Evolutionary conservation across 2,888 invertebrate genomes (phyloP), one percentile per base, ranked within the genome.

Genomic region (Drosophila engyochracea): DNA sequence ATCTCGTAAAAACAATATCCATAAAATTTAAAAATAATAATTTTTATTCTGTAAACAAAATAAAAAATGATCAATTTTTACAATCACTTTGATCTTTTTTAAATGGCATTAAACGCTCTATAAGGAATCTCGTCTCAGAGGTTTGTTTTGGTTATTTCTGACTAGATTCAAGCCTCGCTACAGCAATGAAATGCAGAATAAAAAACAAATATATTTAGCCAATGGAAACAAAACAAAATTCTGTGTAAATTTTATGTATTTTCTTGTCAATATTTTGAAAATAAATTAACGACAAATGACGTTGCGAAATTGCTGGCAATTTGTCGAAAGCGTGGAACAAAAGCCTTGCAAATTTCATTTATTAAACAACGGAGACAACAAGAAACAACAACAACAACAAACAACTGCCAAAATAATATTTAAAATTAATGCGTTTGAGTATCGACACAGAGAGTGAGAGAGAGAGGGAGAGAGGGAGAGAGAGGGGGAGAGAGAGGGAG

Each of bases 331-430:
- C 52, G 53, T 47, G 44, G 54, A 54, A 74, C 79, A 70, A 89
- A 82, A 68, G 70, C 60, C 49, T 70, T 70, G 81, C 69, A 74
- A 90, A 90, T 79, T 70, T 74, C 76, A 75, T 83, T 89, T 89
- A 76, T 88, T 85, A 83, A 83, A 74, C 57, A 83, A 49, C 59
- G 67, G 37, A 30, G 22, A 37, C 35, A 54, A 69, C 25, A 60
- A 49, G 55, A 63, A 62, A 33, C 30, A 28, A 30, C 9, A 31
- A 30, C 33, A 35, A 35, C n/a, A 28, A 55, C 31, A 59, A 66
- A 39, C 54, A 89, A 53, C 87, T 89, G 91, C 82, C 85, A 86
- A 90, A 86, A 90, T 89, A 86, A 89, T 90, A 89, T 90, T 86
- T 76, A 90, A 90, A 89, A 86, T 86, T 89, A 86, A 86, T 86